Evolutionary conservation across 2,113 vertebrate species (phyloP), one percentile per base, ranked within the genome.

Genomic region (Microtus montanus): DNA sequence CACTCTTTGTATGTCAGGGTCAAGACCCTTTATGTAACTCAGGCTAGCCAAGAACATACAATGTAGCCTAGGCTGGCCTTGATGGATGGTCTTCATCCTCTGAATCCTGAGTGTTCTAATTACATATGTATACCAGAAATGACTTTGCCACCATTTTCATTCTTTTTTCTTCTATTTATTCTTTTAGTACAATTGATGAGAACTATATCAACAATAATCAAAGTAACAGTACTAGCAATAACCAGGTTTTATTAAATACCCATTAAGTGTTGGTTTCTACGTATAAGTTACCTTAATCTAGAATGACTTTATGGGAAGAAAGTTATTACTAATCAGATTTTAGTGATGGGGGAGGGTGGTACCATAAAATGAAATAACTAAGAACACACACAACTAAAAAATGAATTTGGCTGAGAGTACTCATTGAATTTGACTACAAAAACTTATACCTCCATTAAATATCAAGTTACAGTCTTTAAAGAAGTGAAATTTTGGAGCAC

Each of bases 381-480:
- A 22, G 22, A 91, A 44, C 0, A 11, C 49, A 73, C 2, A 71
- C 3, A 91, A 91, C 12, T 52, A n/a, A 58, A 90, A 87, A 94
- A 19, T 7, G 47, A 33, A 0, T 70, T 75, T n/a, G 7, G 13
- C 41, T 79, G 44, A 30, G 7, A 64, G 38, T 26, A 92, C n/a
- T 26, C 22, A 58, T 77, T 33, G 77, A 79, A 93, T 80, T 58
- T 66, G 38, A 85, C 63, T 92, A 52, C 26, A 66, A 90, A 93
- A 3, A 5, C 92, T 83, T 78, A 41, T 7, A 71, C 2, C 35
- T 90, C 33, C 15, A 75, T 35, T 64, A 84, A 80, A 85, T 85
- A 75, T n/a, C 70, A 88, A 94, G 11, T 9, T 52, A 83, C 64
- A 83, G 68, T 71, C 93, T 80, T 92, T 78, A 70, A 79, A 61